Percentiles rank a stretch among this genome's conserved stretches.
phyloP scores from a whole-genome alignment of 2,113 vertebrate genomes.

The Nanger granti region DNA sequence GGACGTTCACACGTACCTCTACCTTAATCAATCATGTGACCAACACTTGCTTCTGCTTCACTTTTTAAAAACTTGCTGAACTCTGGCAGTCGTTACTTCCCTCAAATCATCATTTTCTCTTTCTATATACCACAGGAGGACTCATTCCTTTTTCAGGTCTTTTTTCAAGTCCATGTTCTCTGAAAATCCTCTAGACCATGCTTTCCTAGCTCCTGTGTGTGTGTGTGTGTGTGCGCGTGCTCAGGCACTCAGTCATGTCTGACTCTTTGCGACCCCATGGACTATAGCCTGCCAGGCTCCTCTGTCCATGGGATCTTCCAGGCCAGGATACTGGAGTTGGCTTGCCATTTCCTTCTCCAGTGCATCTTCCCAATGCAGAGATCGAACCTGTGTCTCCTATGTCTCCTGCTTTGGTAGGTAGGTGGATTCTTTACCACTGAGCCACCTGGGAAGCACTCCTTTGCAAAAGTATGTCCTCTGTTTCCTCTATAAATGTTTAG shows the following conservation, averaged over 20 bases:
- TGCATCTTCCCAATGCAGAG: neutral
- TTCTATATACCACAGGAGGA: neutral
- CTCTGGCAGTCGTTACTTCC: neutral
- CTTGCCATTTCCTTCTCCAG: neutral
- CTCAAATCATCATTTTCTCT: neutral
- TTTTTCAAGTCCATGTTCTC: neutral
- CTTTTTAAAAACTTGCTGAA: neutral
- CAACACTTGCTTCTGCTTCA: neutral
- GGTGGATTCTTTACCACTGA: neutral
- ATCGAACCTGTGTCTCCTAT: neutral
- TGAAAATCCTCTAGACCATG: neutral
- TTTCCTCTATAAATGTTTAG: neutral
- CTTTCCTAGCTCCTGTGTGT: neutral
- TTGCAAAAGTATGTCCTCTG: rapidly evolving
- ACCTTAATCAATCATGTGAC: neutral
- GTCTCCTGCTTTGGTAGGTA: neutral
- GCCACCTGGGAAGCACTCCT: neutral
- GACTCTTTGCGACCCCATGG: neutral
- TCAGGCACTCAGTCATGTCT: neutral
- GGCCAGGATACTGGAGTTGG: neutral
- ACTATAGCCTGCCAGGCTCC: neutral
- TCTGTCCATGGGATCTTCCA: neutral
- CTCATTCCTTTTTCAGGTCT: neutral
- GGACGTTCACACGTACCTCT: neutral
- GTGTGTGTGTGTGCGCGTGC: neutral